Evolutionary conservation across 2,113 vertebrate genomes (phyloP).

Genomic region (Setophaga petechia): DNA sequence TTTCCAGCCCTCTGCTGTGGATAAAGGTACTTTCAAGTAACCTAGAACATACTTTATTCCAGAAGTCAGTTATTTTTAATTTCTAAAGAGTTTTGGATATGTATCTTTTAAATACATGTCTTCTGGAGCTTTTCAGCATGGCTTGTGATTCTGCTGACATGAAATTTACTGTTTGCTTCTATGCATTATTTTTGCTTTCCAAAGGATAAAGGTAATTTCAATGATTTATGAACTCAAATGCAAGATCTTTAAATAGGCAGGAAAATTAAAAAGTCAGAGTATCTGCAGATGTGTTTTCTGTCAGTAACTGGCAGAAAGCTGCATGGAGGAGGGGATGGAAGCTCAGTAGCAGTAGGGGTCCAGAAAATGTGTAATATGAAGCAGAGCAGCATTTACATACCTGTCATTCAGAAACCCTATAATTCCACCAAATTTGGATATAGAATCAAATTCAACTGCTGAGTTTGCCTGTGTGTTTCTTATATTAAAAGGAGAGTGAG

Average conservation of each 20-base stretch:
- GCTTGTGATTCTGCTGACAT: background rate
- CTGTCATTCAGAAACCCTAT: slow-evolving; percentile 11
- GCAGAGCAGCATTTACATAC: background rate
- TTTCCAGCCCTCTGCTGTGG: background rate
- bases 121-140: background rate
- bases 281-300: slow-evolving; percentile 33
- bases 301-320: slow-evolving; percentile 9
- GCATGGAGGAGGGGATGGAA: slow-evolving; percentile 11
- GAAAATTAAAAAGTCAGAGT: slow-evolving; percentile 31
- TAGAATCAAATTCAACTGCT: background rate
- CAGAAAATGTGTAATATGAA: slow-evolving; percentile 39
- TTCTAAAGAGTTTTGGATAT: background rate
- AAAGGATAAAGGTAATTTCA: background rate
- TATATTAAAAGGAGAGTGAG: slow-evolving; percentile 24
- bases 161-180: slow-evolving; percentile 25
- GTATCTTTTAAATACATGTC: background rate
- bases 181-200: background rate
- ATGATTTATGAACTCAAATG: background rate
- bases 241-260: slow-evolving; percentile 33
- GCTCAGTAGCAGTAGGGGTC: background rate
- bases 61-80: slow-evolving; percentile 19
- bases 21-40: background rate
- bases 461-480: background rate
- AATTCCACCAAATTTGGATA: background rate
- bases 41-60: background rate